phyloP scores from a whole-genome alignment of 1,140 invertebrate genomes.

The Paracyclopina nana region DNA sequence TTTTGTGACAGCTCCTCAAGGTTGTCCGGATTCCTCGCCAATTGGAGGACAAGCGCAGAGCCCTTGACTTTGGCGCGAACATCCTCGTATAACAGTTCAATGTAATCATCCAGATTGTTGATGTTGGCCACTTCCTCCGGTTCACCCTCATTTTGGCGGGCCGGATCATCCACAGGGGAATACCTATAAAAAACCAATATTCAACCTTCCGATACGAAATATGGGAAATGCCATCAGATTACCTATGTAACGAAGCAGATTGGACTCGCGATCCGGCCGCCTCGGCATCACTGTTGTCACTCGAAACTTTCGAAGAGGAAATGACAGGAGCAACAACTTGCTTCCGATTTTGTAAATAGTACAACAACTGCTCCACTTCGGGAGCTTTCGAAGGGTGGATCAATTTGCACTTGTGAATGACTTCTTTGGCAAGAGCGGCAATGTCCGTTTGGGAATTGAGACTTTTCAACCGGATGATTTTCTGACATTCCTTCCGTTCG shows the following conservation, averaged over 20 bases:
- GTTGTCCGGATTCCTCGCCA: conserved; percentile 78
- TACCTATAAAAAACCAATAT: background rate
- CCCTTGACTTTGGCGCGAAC: conserved; percentile 78
- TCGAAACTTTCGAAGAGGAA: conserved; percentile 12
- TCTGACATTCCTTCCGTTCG: conserved; percentile 62
- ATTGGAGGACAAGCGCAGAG: conserved; percentile 67
- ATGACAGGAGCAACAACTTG: background rate
- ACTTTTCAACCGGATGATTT: conserved; percentile 63
- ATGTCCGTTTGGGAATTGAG: conserved; percentile 60
- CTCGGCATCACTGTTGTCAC: conserved; percentile 22
- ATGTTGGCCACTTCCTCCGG: conserved; percentile 40
- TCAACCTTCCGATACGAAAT: background rate
- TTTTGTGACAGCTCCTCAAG: conserved; percentile 75
- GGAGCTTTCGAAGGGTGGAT: conserved; percentile 61
- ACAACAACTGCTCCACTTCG: conserved; percentile 77
- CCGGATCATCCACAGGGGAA: too few relatives aligned
- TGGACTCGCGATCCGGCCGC: conserved; percentile 21
- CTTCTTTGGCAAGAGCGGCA: conserved; percentile 53
- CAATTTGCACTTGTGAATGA: conserved; percentile 66
- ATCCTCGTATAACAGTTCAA: conserved; percentile 91
- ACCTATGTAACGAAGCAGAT: conserved; percentile 12
- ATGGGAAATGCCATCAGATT: conserved; percentile 1
- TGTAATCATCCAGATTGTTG: conserved; percentile 56
- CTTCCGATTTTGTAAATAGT: conserved; percentile 68
- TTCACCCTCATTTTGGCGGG: background rate